Percentiles rank a stretch among this genome's conserved stretches.
phyloP scores from a whole-genome alignment of 2,888 invertebrate genomes.

The Mesodorylaimus sp. region DNA sequence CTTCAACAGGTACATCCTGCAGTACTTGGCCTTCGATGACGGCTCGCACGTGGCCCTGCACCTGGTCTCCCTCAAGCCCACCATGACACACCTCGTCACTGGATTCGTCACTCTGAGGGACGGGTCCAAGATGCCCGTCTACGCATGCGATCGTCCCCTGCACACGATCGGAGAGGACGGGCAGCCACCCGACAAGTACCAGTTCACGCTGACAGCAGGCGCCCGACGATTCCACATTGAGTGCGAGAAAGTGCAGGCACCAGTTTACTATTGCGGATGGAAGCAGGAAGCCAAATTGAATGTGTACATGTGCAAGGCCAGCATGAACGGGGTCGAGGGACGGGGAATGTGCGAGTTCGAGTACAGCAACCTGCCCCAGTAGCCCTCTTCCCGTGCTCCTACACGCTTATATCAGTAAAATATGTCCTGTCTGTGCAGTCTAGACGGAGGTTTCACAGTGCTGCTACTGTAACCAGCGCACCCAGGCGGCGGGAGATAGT shows the following conservation, averaged over 20 bases:
- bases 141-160: not conserved
- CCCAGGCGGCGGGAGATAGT: no score
- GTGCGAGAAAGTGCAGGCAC: not conserved
- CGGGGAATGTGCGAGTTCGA: not conserved
- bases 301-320: not conserved
- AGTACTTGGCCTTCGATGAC: conserved; percentile 53
- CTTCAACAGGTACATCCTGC: conserved; percentile 58
- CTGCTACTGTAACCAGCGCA: no score
- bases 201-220: not conserved
- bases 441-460: no score
- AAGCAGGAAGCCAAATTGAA: not conserved
- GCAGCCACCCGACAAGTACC: not conserved
- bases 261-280: not conserved
- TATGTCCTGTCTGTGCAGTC: no score
- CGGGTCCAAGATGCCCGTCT: not conserved
- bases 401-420: no score
- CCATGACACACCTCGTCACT: conserved; percentile 39
- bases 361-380: no score
- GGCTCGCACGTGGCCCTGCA: conserved; percentile 50
- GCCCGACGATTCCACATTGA: not conserved
- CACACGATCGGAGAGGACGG: not conserved
- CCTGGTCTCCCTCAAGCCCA: conserved; percentile 52
- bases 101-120: conserved; percentile 43
- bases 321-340: not conserved
- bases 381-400: no score